Percentiles rank a stretch among this genome's conserved stretches.
phyloP scores from a whole-genome alignment of 53 echinoderm and acorn worm species.

The Holothuria leucospilota region DNA sequence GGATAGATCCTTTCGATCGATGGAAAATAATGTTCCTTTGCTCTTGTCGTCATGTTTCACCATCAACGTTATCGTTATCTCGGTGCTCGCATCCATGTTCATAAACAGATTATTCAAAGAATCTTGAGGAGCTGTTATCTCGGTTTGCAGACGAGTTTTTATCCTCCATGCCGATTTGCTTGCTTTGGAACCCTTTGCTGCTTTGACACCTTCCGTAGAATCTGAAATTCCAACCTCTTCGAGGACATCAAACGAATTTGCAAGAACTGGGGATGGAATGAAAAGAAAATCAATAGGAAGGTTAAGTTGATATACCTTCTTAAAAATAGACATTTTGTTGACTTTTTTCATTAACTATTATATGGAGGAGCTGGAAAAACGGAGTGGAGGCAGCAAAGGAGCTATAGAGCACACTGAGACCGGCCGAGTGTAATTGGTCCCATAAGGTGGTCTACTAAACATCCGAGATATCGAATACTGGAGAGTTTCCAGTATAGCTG shows the following conservation, averaged over 20 bases:
- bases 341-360: too few species aligned
- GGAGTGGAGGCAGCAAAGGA: too few species aligned
- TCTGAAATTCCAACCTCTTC: conserved; percentile 77
- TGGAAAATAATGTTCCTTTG: conserved; percentile 31
- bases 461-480: too few species aligned
- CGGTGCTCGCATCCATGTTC: not conserved
- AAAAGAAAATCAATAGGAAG: not conserved
- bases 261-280: not conserved
- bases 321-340: too few species aligned
- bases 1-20: conserved; percentile 3
- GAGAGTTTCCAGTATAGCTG: too few species aligned
- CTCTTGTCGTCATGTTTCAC: conserved; percentile 17
- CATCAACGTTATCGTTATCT: conserved; percentile 9
- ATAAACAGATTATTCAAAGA: conserved; percentile 17
- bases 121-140: conserved; percentile 8
- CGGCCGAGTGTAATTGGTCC: too few species aligned
- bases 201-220: conserved; percentile 73
- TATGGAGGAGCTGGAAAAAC: too few species aligned
- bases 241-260: conserved; percentile 62
- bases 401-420: too few species aligned
- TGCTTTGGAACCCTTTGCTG: conserved; percentile 72
- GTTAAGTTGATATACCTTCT: too few species aligned
- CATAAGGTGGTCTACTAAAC: too few species aligned
- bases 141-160: conserved; percentile 32
- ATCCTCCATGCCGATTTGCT: conserved; percentile 75